Evolutionary conservation across 2,888 invertebrate species (phyloP), one percentile per base, ranked within the genome.

Genomic region (Cephus spinipes): DNA sequence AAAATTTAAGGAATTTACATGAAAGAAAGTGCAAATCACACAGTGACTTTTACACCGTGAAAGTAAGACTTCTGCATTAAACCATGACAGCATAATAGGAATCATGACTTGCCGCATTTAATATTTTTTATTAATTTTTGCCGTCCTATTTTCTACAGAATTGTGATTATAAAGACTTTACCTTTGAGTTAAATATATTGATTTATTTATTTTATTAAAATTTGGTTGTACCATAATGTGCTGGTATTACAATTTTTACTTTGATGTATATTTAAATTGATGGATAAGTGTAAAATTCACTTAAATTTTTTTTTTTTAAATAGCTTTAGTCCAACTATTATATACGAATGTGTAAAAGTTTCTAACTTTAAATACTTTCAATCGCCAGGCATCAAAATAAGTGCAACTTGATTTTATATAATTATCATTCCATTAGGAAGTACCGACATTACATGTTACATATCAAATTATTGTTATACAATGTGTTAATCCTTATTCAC

Each of bases 401-500:
- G 55, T 55, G 55, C 55, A 55, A 55, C 55, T 55, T 55, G 9
- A 55, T 55, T 40, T 55, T 55, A 55, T 23, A 6, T 55, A 55
- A 23, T 55, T 55, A 55, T 23, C 55, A 55, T 55, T 40, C 55
- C 55, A 23, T 55, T 23, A 55, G 23, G 55, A 55, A 9, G 23
- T 55, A 55, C 9, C 23, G 23, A 55, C 55, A 23, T 55, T 55
- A 55, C 55, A 55, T 55, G 23, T 55, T 55, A 55, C 23, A 55
- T 55, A 55, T 55, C 55, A 55, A 55, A 55, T 23, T 55, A 79
- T 75, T 35, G 79, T 79, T 79, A 80, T 80, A 79, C 71, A 40
- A 68, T 83, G 69, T 35, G 80, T 83, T 81, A 79, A 81, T 81
- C 79, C 74, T 79, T 82, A 77, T 84, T 82, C 82, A 83, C 78